These are phyloP conservation scores for Oceanites oceanicus DNA, from an alignment of 2,113 vertebrate genomes.

Conservation along the genomic window DNA sequence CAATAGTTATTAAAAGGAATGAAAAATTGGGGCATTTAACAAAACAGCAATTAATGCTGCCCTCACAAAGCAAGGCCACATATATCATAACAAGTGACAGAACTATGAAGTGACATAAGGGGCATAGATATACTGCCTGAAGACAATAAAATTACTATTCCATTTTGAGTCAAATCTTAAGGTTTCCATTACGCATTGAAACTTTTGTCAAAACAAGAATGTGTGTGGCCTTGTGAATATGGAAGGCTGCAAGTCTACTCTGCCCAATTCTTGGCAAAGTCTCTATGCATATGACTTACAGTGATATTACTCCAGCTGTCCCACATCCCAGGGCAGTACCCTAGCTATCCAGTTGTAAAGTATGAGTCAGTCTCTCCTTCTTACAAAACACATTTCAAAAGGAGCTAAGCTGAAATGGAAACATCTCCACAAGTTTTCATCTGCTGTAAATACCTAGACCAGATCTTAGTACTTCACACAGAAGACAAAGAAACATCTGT, in stretches of 20 bases:
- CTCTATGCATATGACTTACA: too few species aligned
- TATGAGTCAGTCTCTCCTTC: not conserved
- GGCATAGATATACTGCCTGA: not conserved
- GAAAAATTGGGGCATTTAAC: not conserved
- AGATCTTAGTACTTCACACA: not conserved
- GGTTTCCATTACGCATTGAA: not conserved
- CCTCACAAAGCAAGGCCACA: not conserved
- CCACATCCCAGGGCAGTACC: not conserved
- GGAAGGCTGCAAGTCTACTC: not conserved
- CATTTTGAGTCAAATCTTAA: not conserved
- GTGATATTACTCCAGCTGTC: not conserved
- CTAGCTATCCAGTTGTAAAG: not conserved
- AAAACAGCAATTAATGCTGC: not conserved
- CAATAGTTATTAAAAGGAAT: not conserved
- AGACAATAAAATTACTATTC: not conserved
- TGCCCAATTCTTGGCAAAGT: not conserved
- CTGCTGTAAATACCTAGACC: not conserved
- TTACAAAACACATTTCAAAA: not conserved
- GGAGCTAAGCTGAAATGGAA: not conserved
- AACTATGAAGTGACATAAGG: not conserved
- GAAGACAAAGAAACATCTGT: not conserved
- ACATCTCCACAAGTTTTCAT: not conserved
- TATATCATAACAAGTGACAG: not conserved
- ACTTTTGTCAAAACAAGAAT: not conserved
- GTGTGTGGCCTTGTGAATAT: not conserved